Evolutionary conservation across 2,113 vertebrate genomes (phyloP), one percentile per base, ranked within the genome.

Genomic region (Gymnobelideus leadbeateri): DNA sequence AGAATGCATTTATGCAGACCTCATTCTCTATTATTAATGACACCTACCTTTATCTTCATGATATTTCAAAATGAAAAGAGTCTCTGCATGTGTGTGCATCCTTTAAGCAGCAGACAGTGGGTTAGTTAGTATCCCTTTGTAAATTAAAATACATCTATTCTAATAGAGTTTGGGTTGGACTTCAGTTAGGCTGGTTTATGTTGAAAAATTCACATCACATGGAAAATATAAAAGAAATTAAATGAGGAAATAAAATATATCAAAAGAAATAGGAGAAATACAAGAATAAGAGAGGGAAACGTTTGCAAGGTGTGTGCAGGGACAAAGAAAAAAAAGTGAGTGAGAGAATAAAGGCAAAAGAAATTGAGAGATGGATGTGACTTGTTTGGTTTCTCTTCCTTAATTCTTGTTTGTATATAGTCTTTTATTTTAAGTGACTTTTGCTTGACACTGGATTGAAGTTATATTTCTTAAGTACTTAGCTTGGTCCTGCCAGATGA

Each of bases 391-490:
- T 92, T 91, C 37, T n/a, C 19, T 14, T 51, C 0, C 24, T 95
- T 77, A 46, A 31, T 54, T 3, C 53, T 54, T 24, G 16, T 54
- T 92, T 84, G 19, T 61, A 16, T 95, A 37, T 28, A 55, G 26
- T 54, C 25, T 91, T 89, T 61, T 53, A 57, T 91, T 37, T 77
- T 90, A 25, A 50, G 28, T 89, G 94, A 89, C 50, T 68, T 68
- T 23, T 2, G 26, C 9, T 91, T 90, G 91, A 37, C 94, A 47
- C 52, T 93, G 8, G 91, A 28, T 84, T 94, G 23, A 89, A 92
- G 89, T 91, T 96, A 96, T 90, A 47, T 94, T 92, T 95, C 25
- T 91, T 49, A 2, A 25, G n/a, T 46, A 57, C 3, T 47, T 93
- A 47, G 43, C 89, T 51, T 89, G 12, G 91, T 93, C 91, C 8